These are phyloP conservation scores for Tetropium fuscum DNA, from an alignment of 2,888 invertebrate species.

Conservation along the genomic window DNA sequence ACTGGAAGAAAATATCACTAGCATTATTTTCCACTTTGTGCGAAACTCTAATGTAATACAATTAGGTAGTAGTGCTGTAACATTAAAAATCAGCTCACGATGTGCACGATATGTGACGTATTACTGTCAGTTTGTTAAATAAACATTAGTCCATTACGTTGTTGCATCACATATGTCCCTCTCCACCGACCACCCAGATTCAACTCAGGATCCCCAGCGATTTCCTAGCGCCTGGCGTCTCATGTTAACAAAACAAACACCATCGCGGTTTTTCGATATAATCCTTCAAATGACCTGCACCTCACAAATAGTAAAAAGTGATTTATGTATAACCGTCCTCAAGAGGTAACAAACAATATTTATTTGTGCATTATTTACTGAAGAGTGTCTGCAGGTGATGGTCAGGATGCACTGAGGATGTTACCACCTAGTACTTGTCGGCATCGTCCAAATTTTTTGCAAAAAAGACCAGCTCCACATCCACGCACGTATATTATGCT, in stretches of 20 bases:
- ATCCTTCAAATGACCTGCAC: not conserved
- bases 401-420: too few species aligned
- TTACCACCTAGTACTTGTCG: too few species aligned
- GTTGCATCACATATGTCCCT: slow-evolving; percentile 66
- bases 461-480: too few species aligned
- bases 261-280: slow-evolving; percentile 16
- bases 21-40: too few species aligned
- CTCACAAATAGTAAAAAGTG: not conserved
- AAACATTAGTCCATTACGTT: slow-evolving; percentile 67
- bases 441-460: too few species aligned
- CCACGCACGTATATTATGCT: too few species aligned
- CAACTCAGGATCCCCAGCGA: slow-evolving; percentile 39
- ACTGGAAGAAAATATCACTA: too few species aligned
- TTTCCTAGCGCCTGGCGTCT: slow-evolving; percentile 40
- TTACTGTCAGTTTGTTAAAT: slow-evolving; percentile 65
- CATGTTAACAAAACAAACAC: slow-evolving; percentile 36
- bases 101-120: slow-evolving; percentile 58
- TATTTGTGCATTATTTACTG: too few species aligned
- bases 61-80: slow-evolving; percentile 37
- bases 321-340: too few species aligned
- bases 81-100: slow-evolving; percentile 46
- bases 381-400: too few species aligned
- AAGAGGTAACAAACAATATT: too few species aligned
- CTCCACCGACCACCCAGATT: slow-evolving; percentile 59
- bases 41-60: too few species aligned